Percentiles rank a stretch among this genome's conserved stretches.
phyloP scores from a whole-genome alignment of 2,797 vertebrate species.

The Halcyon smyrnensis region DNA sequence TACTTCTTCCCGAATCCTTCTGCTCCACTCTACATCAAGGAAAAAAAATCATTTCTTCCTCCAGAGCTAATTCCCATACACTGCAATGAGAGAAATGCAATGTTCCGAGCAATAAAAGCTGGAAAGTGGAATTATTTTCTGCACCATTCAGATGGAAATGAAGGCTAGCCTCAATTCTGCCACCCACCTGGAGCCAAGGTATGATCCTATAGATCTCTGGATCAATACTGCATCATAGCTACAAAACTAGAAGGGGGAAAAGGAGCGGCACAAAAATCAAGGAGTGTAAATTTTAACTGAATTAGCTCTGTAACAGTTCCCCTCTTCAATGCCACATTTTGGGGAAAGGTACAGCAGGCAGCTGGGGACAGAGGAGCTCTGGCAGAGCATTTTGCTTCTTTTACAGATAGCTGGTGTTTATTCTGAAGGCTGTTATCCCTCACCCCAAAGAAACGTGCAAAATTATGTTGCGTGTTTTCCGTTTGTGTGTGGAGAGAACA shows the following conservation, averaged over 20 bases:
- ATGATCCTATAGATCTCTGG: constrained; percentile 70
- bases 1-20: constrained; percentile 37
- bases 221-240: constrained; percentile 72
- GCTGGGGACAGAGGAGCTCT: not conserved
- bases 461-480: not conserved
- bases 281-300: constrained; percentile 70
- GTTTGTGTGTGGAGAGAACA: not conserved
- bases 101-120: constrained; percentile 61
- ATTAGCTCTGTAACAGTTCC: constrained; percentile 36
- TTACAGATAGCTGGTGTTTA: not conserved
- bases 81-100: constrained; percentile 52
- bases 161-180: constrained; percentile 56
- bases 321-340: not conserved
- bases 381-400: not conserved
- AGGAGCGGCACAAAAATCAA: constrained; percentile 28
- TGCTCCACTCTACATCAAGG: constrained; percentile 14
- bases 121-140: constrained; percentile 65
- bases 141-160: constrained; percentile 74
- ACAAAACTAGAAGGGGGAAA: constrained; percentile 27
- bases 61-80: constrained; percentile 59
- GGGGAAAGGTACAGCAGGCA: not conserved
- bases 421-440: not conserved
- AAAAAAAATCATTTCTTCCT: not conserved
- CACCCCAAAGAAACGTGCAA: not conserved
- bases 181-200: constrained; percentile 67